Evolutionary conservation across 1,140 invertebrate genomes (phyloP).

Genomic region (Tetranychus cinnabarinus): DNA sequence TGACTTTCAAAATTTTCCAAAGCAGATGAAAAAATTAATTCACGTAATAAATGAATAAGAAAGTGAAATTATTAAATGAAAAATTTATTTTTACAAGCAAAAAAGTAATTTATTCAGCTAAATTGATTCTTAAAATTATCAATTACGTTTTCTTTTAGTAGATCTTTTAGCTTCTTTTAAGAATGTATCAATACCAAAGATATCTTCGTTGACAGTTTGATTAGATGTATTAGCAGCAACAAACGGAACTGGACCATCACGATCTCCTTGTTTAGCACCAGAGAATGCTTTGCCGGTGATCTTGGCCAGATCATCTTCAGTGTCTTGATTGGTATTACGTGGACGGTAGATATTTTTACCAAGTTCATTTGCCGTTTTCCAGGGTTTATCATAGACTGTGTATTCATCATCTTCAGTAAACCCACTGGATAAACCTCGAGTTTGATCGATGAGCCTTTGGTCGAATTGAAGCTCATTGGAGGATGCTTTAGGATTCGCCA

Average conservation of each 20-base stretch:
- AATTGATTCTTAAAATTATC: too few species aligned
- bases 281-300: conserved; percentile 90
- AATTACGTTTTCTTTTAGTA: conserved; percentile 8
- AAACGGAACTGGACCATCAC: conserved; percentile 89
- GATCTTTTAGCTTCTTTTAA: conserved; percentile 84
- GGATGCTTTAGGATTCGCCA: conserved; percentile 50
- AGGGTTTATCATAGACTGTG: conserved; percentile 81
- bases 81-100: too few species aligned
- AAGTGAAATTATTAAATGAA: too few species aligned
- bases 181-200: conserved; percentile 91
- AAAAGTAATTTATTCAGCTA: too few species aligned
- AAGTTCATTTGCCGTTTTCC: conserved; percentile 40
- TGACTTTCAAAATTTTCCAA: too few species aligned
- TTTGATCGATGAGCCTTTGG: conserved; percentile 26
- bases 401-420: conserved; percentile 95
- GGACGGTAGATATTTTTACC: conserved; percentile 80
- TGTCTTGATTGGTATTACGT: conserved; percentile 55
- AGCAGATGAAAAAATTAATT: too few species aligned
- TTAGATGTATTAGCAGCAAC: conserved; percentile 30
- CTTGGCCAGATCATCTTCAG: conserved; percentile 64
- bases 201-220: conserved; percentile 57
- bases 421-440: conserved; percentile 85
- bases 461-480: neutral
- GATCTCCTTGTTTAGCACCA: conserved; percentile 41
- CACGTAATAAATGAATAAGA: too few species aligned